Base-by-base conservation (phyloP, 1,140 invertebrate genomes). In the Microvelia longipes region DNA sequence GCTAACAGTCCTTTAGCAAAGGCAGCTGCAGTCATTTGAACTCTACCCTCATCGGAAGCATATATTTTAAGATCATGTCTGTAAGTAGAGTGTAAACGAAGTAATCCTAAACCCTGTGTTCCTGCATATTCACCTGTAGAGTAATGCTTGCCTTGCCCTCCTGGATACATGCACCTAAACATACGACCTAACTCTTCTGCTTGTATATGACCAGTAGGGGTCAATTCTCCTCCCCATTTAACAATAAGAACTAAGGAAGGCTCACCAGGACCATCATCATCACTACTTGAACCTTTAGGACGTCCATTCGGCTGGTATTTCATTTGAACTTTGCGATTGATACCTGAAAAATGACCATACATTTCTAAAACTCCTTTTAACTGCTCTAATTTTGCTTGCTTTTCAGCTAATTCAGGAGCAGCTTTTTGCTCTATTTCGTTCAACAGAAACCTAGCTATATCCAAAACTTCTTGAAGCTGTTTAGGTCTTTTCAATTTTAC, bases 291-390 rank as follows among this genome's bases (percentile, higher is more conserved):
- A 73, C 90, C 89, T 76, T 94, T 86, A 15, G 94, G 94, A 71
- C 93, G 85, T 1, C 95, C 95, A 76, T 93, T 88, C 1, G 96
- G 97, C 80, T 98, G 94, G 81, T 99, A 99, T 81, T 99, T 99
- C 85, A 99, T 90, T 84, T 99, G 98, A 60, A 99, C 95, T 83
- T 99, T 99, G 66, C 98, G 87, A 85, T 99, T 99, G 73, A 99
- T 99, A 24, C 98, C 98, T 61, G 96, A 98, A 82, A 99, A 99
- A 82, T 99, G 96, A 0, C 98, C 97, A 82, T 99, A 97, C 98
- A 99, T 99, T 87, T 99, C 98, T 11, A 99, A 82, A 63, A 99
- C 98, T 76, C 92, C 91, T 81, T 98, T 98, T 0, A 99, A 83
- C 79, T 99, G 98, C 78, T 98, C 94, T 69, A 98, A 81, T 82